phyloP scores from a whole-genome alignment of 2,888 invertebrate genomes.

The Timandra comae region DNA sequence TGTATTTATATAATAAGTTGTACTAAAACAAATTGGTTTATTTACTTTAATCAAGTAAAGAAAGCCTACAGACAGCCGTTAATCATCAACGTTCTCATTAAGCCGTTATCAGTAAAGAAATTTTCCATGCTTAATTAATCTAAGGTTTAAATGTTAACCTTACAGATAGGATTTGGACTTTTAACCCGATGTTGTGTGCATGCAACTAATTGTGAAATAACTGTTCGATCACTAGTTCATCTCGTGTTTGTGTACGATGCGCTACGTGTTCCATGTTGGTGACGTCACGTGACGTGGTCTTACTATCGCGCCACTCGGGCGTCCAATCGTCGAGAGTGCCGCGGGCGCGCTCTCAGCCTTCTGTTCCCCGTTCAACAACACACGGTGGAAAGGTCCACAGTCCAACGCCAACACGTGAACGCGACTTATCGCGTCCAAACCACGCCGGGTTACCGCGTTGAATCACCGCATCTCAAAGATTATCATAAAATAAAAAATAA shows the following conservation, averaged over 20 bases:
- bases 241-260: background rate
- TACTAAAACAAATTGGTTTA: too few species aligned
- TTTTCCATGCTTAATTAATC: too few species aligned
- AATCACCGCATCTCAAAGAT: conserved; percentile 10
- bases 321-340: conserved; percentile 50
- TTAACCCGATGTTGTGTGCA: too few species aligned
- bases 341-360: too few species aligned
- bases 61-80: too few species aligned
- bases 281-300: conserved; percentile 54
- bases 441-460: conserved; percentile 18
- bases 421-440: conserved; percentile 8
- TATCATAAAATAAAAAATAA: conserved; percentile 7
- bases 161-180: too few species aligned
- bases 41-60: too few species aligned
- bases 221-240: background rate
- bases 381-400: background rate
- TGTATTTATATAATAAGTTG: too few species aligned
- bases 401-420: background rate
- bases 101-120: too few species aligned
- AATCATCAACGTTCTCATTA: too few species aligned
- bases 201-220: background rate
- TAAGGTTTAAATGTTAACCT: too few species aligned
- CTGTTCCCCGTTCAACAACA: too few species aligned
- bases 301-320: conserved; percentile 60
- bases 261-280: conserved; percentile 11